Evolutionary conservation across 2,113 vertebrate species (phyloP).

Genomic region (Menura novaehollandiae): DNA sequence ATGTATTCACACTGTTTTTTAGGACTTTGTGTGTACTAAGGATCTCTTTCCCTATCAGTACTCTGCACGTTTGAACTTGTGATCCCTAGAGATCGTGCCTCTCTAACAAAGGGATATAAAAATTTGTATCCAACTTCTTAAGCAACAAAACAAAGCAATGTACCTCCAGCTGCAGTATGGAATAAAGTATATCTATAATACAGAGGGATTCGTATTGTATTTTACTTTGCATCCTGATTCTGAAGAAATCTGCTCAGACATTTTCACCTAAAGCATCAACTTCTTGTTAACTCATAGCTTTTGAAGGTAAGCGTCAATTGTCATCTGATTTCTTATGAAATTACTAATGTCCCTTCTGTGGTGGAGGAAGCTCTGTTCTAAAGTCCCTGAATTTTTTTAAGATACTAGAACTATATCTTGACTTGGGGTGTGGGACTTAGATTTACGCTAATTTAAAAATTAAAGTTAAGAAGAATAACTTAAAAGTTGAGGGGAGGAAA

Average conservation of each 20-base stretch:
- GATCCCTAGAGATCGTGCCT: neutral
- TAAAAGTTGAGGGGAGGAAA: neutral
- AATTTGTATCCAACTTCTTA: neutral
- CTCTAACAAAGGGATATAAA: slow-evolving; percentile 29
- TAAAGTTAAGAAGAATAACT: neutral
- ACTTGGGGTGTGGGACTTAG: neutral
- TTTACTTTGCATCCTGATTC: neutral
- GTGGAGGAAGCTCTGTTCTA: neutral
- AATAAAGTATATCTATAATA: neutral
- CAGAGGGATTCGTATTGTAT: neutral
- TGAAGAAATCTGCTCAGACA: neutral
- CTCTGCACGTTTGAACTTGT: neutral
- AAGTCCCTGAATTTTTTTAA: neutral
- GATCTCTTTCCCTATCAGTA: neutral
- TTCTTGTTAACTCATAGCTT: neutral
- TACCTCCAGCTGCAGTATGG: neutral
- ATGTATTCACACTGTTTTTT: neutral
- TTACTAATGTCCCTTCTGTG: neutral
- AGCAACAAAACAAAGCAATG: neutral
- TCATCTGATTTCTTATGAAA: neutral
- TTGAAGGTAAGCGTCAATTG: neutral
- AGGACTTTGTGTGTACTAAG: neutral
- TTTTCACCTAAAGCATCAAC: neutral
- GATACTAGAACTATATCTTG: neutral
- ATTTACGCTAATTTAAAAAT: neutral